A percentile compares a stretch with the other conserved stretches of the same genome.
phyloP scores from a whole-genome alignment of 1,140 invertebrate genomes.

The Reticulitermes speratus region DNA sequence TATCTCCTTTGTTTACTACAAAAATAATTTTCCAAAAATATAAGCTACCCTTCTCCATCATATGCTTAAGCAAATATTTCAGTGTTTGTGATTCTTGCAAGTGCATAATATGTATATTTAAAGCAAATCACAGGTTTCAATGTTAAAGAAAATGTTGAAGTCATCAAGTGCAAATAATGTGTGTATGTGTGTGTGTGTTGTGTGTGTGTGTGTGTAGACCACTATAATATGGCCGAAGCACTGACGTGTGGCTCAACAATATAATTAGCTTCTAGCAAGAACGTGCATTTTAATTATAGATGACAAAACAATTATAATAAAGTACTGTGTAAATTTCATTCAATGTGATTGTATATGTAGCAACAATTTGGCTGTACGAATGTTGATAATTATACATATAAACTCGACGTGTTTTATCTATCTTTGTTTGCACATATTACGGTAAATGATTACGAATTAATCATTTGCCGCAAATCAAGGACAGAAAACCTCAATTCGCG shows the following conservation, averaged over 20 bases:
- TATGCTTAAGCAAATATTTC: background rate
- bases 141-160: background rate
- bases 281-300: slow-evolving; percentile 1
- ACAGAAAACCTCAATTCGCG: too few relatives aligned
- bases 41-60: background rate
- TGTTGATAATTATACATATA: slow-evolving; percentile 13
- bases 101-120: slow-evolving; percentile 3
- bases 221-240: background rate
- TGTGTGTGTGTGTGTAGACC: background rate
- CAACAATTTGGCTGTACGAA: slow-evolving; percentile 13
- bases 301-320: slow-evolving; percentile 9
- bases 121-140: background rate
- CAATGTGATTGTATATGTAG: slow-evolving; percentile 16
- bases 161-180: slow-evolving; percentile 9
- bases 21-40: background rate
- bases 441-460: background rate
- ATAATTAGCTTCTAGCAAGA: background rate
- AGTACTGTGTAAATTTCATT: slow-evolving; percentile 9
- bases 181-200: too few relatives aligned
- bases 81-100: slow-evolving; percentile 11
- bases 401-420: background rate
- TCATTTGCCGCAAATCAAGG: background rate
- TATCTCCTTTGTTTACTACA: background rate
- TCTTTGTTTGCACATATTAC: background rate
- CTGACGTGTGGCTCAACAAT: slow-evolving; percentile 3